These are phyloP conservation scores for Teleiodes luculella DNA, from an alignment of 2,888 invertebrate species.

Conservation along the genomic window DNA sequence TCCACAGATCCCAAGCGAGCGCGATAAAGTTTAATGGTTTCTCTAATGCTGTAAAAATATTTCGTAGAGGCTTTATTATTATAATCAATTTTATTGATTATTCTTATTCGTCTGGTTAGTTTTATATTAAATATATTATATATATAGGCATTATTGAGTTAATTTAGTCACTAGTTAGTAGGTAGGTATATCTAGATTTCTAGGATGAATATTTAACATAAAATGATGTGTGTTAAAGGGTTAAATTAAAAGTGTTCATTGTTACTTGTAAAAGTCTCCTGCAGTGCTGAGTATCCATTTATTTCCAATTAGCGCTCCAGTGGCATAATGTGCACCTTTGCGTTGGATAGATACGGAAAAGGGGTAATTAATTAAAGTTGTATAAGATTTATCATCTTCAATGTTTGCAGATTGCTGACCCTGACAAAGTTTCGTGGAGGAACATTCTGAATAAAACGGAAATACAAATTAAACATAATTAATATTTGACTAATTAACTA, in stretches of 20 bases:
- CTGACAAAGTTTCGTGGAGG: neutral
- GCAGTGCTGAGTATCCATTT: constrained; percentile 60
- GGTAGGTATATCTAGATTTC: too few species aligned
- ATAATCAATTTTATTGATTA: too few species aligned
- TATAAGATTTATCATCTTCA: neutral
- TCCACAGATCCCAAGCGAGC: constrained; percentile 57
- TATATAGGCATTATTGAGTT: too few species aligned
- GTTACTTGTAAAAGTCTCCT: constrained; percentile 58
- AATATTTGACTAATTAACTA: too few species aligned
- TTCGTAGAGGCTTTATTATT: too few species aligned
- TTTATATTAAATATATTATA: too few species aligned
- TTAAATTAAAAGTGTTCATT: too few species aligned
- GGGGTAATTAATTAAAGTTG: constrained; percentile 41
- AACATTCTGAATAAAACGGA: neutral
- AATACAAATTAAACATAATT: too few species aligned
- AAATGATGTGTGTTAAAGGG: too few species aligned
- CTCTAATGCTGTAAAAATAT: constrained; percentile 51
- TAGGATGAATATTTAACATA: too few species aligned
- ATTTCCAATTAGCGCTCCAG: constrained; percentile 53
- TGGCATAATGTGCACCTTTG: constrained; percentile 56
- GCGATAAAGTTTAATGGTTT: constrained; percentile 54
- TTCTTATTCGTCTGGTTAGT: too few species aligned
- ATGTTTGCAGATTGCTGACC: constrained; percentile 14
- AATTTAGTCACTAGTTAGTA: too few species aligned
- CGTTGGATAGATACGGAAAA: constrained; percentile 60